phyloP scores from a whole-genome alignment of 1,140 invertebrate species.

The Cephus cinctus region DNA sequence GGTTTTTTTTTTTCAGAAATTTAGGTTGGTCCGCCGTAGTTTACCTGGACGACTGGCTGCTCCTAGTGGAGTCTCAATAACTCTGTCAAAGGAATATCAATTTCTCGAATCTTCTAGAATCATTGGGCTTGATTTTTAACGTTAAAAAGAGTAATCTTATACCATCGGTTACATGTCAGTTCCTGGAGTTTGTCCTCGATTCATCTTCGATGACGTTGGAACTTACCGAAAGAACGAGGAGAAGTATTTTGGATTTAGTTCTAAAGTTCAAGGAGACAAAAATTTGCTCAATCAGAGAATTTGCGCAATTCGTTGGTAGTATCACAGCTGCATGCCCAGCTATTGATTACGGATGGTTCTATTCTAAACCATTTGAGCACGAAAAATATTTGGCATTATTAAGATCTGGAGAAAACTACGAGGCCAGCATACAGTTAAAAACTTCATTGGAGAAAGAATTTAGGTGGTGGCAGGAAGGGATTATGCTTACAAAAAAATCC shows the following conservation, averaged over 20 bases:
- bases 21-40: slow-evolving; percentile 7
- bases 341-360: slow-evolving; percentile 9
- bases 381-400: slow-evolving; percentile 11
- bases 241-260: background rate
- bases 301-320: slow-evolving; percentile 11
- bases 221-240: slow-evolving; percentile 6
- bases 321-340: slow-evolving; percentile 11
- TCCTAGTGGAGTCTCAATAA: slow-evolving; percentile 4
- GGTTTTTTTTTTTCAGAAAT: background rate
- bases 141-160: slow-evolving; percentile 9
- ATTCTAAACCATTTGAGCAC: slow-evolving; percentile 16
- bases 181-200: slow-evolving; percentile 14
- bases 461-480: slow-evolving; percentile 12
- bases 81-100: slow-evolving; percentile 10
- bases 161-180: slow-evolving; percentile 13
- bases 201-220: slow-evolving; percentile 2
- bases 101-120: slow-evolving; percentile 1
- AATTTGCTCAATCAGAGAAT: slow-evolving; percentile 10
- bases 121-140: slow-evolving; percentile 16
- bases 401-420: slow-evolving; percentile 7
- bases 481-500: background rate
- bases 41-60: slow-evolving; percentile 17
- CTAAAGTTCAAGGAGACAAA: background rate
- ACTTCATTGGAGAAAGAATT: slow-evolving; percentile 7
- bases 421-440: slow-evolving; percentile 9